Conservation (phyloP, 1,140 invertebrate species). For the Drosophila ironensis region DNA sequence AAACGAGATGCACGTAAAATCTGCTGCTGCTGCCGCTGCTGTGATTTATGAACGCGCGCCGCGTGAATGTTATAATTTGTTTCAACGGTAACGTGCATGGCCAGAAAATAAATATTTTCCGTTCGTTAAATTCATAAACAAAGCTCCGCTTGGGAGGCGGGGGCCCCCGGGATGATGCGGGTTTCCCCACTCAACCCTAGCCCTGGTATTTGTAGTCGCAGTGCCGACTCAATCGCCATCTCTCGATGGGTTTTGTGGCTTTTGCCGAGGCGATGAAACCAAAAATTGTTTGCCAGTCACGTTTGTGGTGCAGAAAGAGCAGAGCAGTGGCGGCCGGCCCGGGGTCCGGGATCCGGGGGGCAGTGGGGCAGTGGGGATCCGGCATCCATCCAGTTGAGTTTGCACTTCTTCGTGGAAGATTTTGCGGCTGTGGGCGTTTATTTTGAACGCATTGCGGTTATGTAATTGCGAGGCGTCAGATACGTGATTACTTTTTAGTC, state of each 20-base stretch:
- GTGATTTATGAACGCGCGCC: constrained; percentile 53
- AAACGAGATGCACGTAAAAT: constrained; percentile 42
- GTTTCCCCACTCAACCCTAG: constrained; percentile 38
- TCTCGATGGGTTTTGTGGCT: constrained; percentile 55
- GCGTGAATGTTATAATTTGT: constrained; percentile 48
- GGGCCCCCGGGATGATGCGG: constrained; percentile 40
- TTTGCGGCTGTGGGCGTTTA: constrained; percentile 61
- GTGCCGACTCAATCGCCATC: constrained; percentile 49
- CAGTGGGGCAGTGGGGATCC: background rate
- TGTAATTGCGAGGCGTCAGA: constrained; percentile 54
- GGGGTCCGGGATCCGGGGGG: background rate
- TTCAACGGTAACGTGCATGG: constrained; percentile 33
- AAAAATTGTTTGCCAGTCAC: constrained; percentile 72
- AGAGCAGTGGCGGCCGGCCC: background rate
- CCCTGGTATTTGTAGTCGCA: background rate
- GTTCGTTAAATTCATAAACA: constrained; percentile 45
- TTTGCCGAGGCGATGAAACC: constrained; percentile 51
- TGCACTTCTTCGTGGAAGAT: constrained; percentile 55
- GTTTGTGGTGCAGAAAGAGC: constrained; percentile 59
- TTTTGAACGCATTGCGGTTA: constrained; percentile 65
- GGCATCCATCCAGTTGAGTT: constrained; percentile 19
- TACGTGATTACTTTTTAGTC: constrained; percentile 62
- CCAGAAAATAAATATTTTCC: constrained; percentile 53
- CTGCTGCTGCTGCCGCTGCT: constrained; percentile 46
- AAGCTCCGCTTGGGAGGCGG: background rate